Evolutionary conservation across 2,888 invertebrate species (phyloP), one percentile per base, ranked within the genome.

Genomic region (Leucoptera coffeella): DNA sequence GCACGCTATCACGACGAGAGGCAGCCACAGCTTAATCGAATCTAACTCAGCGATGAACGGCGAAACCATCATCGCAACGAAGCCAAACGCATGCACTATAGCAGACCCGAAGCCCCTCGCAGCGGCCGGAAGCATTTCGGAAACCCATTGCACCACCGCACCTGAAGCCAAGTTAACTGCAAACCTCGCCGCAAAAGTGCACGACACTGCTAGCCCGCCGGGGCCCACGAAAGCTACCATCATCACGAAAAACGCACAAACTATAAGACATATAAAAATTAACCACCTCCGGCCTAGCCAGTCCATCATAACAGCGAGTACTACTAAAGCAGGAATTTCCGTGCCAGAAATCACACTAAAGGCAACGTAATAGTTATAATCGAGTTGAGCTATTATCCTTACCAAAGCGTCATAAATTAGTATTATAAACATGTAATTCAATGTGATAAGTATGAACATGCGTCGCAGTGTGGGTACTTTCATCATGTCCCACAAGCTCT

Each of bases 1-100:
- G 12, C 23, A 23, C 3, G 27, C 32, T 4, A 30, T 24, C 6
- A 32, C 11, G 7, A 30, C 27, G 14, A 32, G 14, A 1, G 32
- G 32, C 7, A 32, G 25, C 30, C 32, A 30, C 4, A 23, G 12
- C 7, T 27, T 10, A 12, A 26, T 23, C 4, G 21, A 27, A 12
- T 27, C 25, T 15, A 32, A 29, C 12, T 32, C 30, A 10, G 24
- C 30, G 9, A 32, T 29, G 14, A 30, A 32, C 13, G 32, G 30
- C 12, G 30, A 26, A 4, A 30, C 8, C 4, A 32, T 26, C 5
- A 27, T 30, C 4, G 29, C 29, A n/a, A 30, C 9, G n/a, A 27
- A 28, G n/a, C 30, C 32, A 21, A 13, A 25, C 8, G 30, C 27
- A 14, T 30, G 28, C 14, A 32, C 20, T 2, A 26, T 12, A 17